These are phyloP conservation scores for Saxidomus purpurata DNA, from an alignment of 1,140 invertebrate genomes.

Conservation along the genomic window DNA sequence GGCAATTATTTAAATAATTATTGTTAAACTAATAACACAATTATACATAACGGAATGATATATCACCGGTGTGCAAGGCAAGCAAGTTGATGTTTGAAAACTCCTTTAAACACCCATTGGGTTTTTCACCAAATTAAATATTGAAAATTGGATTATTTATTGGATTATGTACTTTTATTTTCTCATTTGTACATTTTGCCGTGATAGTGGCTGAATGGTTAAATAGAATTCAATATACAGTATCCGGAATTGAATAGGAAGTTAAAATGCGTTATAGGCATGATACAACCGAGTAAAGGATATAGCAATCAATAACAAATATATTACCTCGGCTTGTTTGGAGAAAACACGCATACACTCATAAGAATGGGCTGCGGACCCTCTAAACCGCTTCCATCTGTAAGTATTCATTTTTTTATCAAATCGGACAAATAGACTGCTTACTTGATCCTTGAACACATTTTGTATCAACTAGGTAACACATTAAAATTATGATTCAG, in stretches of 20 bases:
- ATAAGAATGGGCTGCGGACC: constrained; percentile 13
- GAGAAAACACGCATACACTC: background rate
- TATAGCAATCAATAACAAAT: background rate
- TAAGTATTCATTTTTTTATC: background rate
- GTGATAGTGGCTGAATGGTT: background rate
- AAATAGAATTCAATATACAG: background rate
- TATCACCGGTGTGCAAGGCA: background rate
- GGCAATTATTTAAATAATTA: background rate
- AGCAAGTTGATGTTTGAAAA: background rate
- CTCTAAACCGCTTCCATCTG: background rate
- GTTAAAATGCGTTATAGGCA: background rate
- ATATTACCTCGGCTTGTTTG: background rate
- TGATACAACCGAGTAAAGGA: background rate
- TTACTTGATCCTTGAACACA: too few species aligned
- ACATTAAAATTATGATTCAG: too few species aligned
- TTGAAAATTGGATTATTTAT: background rate
- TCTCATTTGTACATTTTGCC: background rate
- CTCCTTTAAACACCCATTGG: background rate
- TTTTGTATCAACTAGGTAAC: too few species aligned
- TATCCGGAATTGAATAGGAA: constrained; percentile 1
- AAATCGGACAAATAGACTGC: background rate
- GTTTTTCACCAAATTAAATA: background rate
- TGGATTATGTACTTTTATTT: background rate
- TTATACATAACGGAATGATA: background rate
- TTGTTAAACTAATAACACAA: constrained; percentile 12